phyloP scores from a whole-genome alignment of 2,888 invertebrate genomes.

The Eremobia ochroleuca region DNA sequence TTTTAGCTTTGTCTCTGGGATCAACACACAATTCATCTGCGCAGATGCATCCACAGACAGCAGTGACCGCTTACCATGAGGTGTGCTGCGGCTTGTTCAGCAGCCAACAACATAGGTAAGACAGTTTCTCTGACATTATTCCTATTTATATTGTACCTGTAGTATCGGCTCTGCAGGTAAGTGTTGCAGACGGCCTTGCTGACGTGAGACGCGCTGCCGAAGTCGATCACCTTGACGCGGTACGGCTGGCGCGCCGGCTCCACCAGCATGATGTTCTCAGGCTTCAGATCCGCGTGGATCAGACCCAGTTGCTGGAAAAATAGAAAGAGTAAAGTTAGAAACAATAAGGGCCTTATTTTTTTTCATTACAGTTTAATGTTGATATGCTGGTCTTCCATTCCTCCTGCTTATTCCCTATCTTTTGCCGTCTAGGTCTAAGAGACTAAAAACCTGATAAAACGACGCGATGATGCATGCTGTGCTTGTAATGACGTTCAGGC shows the following conservation, averaged over 20 bases:
- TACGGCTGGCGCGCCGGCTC: slow-evolving; percentile 99
- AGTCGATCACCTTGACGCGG: slow-evolving; percentile 99
- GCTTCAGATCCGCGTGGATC: slow-evolving; percentile 99
- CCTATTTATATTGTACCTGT: slow-evolving; percentile 83
- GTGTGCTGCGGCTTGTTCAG: background rate
- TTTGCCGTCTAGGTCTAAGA: background rate
- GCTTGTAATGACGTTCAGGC: background rate
- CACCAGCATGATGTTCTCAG: slow-evolving; percentile 99
- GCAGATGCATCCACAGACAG: background rate
- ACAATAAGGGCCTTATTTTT: background rate
- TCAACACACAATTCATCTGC: background rate
- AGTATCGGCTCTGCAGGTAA: slow-evolving; percentile 99
- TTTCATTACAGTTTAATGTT: background rate
- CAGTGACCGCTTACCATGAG: background rate
- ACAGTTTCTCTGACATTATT: background rate
- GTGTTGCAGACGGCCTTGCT: slow-evolving; percentile 99
- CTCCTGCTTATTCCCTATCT: background rate
- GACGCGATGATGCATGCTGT: background rate
- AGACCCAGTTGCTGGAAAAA: slow-evolving; percentile 97
- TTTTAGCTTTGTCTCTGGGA: background rate
- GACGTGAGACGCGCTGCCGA: slow-evolving; percentile 99
- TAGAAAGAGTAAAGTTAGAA: background rate
- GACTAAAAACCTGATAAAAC: background rate
- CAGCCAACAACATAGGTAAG: background rate
- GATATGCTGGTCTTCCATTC: background rate